These are phyloP conservation scores for Eupithecia exiguata DNA, from an alignment of 2,888 invertebrate species.

Conservation along the genomic window DNA sequence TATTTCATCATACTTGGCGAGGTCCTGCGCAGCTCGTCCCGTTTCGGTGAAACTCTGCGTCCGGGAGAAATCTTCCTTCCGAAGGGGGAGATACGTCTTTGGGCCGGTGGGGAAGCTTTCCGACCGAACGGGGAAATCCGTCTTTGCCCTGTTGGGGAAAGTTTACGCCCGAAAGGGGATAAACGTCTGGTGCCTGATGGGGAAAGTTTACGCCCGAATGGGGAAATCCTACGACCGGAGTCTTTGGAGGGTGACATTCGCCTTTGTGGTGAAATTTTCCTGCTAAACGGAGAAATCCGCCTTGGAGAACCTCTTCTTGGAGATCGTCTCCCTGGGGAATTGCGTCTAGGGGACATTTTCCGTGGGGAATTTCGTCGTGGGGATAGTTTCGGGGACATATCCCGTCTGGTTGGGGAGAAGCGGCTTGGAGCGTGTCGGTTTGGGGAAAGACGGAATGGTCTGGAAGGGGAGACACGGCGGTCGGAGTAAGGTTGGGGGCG, in stretches of 20 bases:
- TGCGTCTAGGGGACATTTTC: conserved; percentile 18
- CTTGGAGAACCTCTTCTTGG: not conserved
- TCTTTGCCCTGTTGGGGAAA: conserved; percentile 33
- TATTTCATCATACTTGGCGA: conserved; percentile 44
- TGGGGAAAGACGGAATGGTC: conserved; percentile 21
- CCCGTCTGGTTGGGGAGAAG: conserved; percentile 18
- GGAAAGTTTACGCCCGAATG: conserved; percentile 38
- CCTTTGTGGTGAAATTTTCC: conserved; percentile 27
- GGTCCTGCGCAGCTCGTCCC: conserved; percentile 37
- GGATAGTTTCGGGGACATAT: not conserved
- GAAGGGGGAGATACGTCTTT: conserved; percentile 13
- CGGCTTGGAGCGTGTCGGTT: conserved; percentile 17
- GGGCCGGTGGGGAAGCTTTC: conserved; percentile 39
- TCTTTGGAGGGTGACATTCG: not conserved
- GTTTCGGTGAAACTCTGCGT: conserved; percentile 22
- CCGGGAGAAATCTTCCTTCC: conserved; percentile 40
- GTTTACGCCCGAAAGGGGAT: conserved; percentile 12
- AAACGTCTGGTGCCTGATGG: conserved; percentile 29
- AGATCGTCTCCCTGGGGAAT: conserved; percentile 7
- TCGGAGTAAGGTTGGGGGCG: conserved; percentile 16
- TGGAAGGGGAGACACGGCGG: conserved; percentile 22
- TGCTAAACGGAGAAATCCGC: conserved; percentile 10
- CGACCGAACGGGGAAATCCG: conserved; percentile 34
- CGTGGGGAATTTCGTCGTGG: conserved; percentile 15
- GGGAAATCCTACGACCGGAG: conserved; percentile 15